phyloP scores from a whole-genome alignment of 2,888 invertebrate species.

The Nymphalis urticae region DNA sequence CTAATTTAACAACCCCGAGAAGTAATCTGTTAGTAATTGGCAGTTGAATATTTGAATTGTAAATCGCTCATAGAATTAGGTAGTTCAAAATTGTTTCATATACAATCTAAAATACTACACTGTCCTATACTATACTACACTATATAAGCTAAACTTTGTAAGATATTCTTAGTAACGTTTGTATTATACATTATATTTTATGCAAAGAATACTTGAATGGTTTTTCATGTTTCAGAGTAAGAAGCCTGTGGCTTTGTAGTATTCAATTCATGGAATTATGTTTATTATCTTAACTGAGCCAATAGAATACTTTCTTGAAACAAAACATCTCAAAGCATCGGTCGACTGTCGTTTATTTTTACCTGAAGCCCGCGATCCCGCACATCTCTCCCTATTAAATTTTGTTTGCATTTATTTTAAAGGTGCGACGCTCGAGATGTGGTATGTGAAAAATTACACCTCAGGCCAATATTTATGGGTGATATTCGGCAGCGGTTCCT shows the following conservation, averaged over 20 bases:
- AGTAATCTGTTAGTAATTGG: neutral
- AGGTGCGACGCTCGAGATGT: slow-evolving; percentile 81
- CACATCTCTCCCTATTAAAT: slow-evolving; percentile 82
- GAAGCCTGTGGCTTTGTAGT: slow-evolving; percentile 12
- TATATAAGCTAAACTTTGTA: neutral
- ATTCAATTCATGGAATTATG: slow-evolving; percentile 34
- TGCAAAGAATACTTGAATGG: neutral
- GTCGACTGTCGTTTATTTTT: slow-evolving; percentile 77
- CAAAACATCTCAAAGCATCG: slow-evolving; percentile 72
- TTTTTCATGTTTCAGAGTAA: neutral
- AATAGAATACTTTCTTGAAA: slow-evolving; percentile 54
- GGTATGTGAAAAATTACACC: slow-evolving; percentile 83
- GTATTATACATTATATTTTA: neutral
- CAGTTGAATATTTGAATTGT: neutral
- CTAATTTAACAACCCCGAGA: slow-evolving; percentile 10
- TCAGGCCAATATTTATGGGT: slow-evolving; percentile 82
- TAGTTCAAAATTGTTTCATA: no score
- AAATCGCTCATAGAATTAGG: no score
- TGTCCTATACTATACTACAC: no score
- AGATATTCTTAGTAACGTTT: neutral
- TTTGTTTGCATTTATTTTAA: slow-evolving; percentile 83
- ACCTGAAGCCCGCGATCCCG: slow-evolving; percentile 77
- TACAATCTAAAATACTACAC: no score
- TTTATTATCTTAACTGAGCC: slow-evolving; percentile 41
- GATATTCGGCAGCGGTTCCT: slow-evolving; percentile 82